Conservation (phyloP, 1,140 invertebrate genomes). For the Calephelis nemesis region DNA sequence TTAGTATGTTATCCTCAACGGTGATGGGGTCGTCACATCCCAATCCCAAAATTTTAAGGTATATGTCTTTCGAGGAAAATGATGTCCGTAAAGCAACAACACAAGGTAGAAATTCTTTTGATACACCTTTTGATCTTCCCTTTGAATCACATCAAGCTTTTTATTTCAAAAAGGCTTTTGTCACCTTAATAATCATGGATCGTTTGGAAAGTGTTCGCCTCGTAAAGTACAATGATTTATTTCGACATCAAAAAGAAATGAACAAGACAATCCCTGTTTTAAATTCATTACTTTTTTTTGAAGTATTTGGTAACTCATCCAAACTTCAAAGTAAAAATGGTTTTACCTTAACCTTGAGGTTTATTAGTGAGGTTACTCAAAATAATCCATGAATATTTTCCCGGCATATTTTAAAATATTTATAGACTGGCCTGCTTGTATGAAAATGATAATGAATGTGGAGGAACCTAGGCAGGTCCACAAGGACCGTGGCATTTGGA, state of each 20-base stretch:
- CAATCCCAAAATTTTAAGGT: too few species aligned
- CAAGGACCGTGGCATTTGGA: too few species aligned
- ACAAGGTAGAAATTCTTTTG: background rate
- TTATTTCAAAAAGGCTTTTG: constrained; percentile 4
- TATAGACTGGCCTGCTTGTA: too few species aligned
- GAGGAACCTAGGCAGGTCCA: too few species aligned
- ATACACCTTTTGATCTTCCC: background rate
- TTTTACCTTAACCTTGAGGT: too few species aligned
- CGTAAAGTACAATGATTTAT: background rate
- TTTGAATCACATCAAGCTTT: background rate
- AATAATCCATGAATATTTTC: too few species aligned
- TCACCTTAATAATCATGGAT: constrained; percentile 2
- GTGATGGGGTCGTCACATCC: too few species aligned
- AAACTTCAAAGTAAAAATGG: background rate
- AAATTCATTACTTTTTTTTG: background rate
- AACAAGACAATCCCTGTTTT: constrained; percentile 2
- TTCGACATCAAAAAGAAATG: constrained; percentile 7
- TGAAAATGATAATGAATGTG: too few species aligned
- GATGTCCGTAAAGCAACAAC: background rate
- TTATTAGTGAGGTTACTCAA: too few species aligned
- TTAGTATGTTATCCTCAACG: too few species aligned
- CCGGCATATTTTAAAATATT: too few species aligned
- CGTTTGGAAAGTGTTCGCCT: constrained; percentile 1
- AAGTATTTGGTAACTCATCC: background rate
- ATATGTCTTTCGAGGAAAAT: background rate